phyloP scores from a whole-genome alignment of 1,140 invertebrate genomes.

The Nasonia longicornis region DNA sequence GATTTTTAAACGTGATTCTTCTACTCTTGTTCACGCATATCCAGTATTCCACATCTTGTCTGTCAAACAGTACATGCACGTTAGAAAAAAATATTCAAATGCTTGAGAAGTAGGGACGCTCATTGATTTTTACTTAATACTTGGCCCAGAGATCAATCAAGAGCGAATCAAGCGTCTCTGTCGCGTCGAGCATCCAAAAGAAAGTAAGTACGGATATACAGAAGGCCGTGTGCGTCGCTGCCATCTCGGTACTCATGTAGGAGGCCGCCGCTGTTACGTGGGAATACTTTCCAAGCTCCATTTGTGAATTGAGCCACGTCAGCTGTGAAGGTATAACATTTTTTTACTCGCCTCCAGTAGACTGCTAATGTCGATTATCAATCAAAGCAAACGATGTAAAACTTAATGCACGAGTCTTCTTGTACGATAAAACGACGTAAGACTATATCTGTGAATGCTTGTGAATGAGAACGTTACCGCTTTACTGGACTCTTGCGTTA shows the following conservation, averaged over 20 bases:
- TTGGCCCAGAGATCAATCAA: conserved; percentile 62
- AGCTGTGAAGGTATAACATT: conserved; percentile 53
- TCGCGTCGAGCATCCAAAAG: conserved; percentile 68
- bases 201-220: conserved; percentile 63
- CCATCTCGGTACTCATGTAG: conserved; percentile 58
- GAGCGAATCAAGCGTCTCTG: conserved; percentile 64
- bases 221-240: conserved; percentile 57
- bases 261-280: conserved; percentile 50
- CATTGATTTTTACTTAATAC: conserved; percentile 57
- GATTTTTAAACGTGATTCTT: conserved; percentile 55
- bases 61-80: conserved; percentile 1
- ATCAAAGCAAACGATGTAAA: not conserved
- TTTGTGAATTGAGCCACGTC: conserved; percentile 53
- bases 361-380: not conserved
- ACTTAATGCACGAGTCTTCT: not conserved
- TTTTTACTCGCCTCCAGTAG: not conserved
- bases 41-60: conserved; percentile 27
- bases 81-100: conserved; percentile 15
- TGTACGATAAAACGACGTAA: no score
- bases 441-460: not conserved
- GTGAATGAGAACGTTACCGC: conserved; percentile 53
- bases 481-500: conserved; percentile 64
- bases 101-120: not conserved
- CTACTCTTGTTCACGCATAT: conserved; percentile 17
- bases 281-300: conserved; percentile 52